Evolutionary conservation across 2,888 invertebrate species (phyloP).

Genomic region (Doris montereyensis): DNA sequence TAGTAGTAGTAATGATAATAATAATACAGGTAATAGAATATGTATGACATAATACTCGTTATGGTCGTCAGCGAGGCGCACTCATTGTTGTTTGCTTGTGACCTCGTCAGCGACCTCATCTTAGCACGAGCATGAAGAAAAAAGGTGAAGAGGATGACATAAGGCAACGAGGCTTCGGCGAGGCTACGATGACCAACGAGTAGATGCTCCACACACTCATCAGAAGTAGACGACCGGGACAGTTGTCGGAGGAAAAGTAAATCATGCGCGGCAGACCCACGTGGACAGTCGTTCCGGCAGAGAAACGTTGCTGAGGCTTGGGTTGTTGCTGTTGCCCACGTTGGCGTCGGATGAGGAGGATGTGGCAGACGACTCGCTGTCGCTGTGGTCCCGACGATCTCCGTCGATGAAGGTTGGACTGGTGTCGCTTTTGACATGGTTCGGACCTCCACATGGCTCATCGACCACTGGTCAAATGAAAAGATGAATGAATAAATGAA

Average conservation of each 20-base stretch:
- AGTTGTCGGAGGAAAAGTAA: constrained; percentile 8
- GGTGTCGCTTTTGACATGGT: no score
- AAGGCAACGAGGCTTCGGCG: constrained; percentile 50
- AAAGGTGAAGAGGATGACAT: constrained; percentile 50
- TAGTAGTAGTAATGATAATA: no score
- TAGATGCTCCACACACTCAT: constrained; percentile 52
- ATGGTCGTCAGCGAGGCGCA: no score
- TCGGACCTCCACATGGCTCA: no score
- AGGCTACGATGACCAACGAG: constrained; percentile 47
- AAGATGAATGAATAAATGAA: no score
- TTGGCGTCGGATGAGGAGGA: not conserved
- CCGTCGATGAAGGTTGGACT: no score
- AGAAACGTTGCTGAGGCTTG: constrained; percentile 38
- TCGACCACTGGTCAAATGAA: no score
- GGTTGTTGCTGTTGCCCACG: constrained; percentile 12
- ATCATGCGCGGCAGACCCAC: not conserved
- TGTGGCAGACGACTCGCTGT: constrained; percentile 29
- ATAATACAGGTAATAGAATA: no score
- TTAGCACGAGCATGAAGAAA: constrained; percentile 47
- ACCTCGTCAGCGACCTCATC: no score
- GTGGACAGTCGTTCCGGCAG: constrained; percentile 13
- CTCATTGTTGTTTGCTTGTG: no score
- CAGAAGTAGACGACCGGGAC: constrained; percentile 38
- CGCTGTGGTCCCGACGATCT: no score
- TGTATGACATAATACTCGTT: no score